These are phyloP conservation scores for Patiria pectinifera DNA, from an alignment of 53 echinoderm and acorn worm species.

Conservation along the genomic window DNA sequence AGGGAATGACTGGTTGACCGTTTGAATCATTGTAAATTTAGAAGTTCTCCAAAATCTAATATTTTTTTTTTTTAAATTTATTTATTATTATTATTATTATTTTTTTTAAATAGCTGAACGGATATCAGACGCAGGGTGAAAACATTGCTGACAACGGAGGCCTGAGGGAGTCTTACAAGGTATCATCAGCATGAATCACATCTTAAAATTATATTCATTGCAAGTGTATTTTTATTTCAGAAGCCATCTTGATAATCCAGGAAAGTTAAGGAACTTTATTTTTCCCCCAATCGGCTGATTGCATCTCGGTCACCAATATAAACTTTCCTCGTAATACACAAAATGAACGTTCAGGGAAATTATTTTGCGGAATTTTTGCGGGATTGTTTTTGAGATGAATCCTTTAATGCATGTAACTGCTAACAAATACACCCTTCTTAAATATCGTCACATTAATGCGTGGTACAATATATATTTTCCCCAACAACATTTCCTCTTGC, in stretches of 20 bases:
- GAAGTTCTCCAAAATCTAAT: neutral
- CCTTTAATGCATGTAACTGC: too few relatives aligned
- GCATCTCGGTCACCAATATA: neutral
- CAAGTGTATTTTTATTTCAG: too few relatives aligned
- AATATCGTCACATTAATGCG: too few relatives aligned
- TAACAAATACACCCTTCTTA: too few relatives aligned
- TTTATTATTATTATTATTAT: neutral
- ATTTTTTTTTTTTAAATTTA: neutral
- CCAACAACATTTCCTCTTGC: too few relatives aligned
- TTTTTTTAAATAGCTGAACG: constrained; percentile 67
- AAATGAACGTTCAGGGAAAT: too few relatives aligned
- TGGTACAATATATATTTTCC: too few relatives aligned
- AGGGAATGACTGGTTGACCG: neutral
- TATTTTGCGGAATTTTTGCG: too few relatives aligned
- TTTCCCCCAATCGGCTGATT: neutral
- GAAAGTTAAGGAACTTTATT: too few relatives aligned
- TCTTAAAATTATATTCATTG: neutral
- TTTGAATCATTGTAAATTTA: neutral
- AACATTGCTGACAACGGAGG: constrained; percentile 92
- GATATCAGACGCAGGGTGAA: constrained; percentile 81
- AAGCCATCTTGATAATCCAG: neutral
- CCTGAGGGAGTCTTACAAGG: constrained; percentile 29
- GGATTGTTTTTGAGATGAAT: too few relatives aligned
- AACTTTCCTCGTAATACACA: neutral
- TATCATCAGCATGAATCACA: neutral